Conservation (phyloP, 2,888 invertebrate species). For the Hermodice carunculata region DNA sequence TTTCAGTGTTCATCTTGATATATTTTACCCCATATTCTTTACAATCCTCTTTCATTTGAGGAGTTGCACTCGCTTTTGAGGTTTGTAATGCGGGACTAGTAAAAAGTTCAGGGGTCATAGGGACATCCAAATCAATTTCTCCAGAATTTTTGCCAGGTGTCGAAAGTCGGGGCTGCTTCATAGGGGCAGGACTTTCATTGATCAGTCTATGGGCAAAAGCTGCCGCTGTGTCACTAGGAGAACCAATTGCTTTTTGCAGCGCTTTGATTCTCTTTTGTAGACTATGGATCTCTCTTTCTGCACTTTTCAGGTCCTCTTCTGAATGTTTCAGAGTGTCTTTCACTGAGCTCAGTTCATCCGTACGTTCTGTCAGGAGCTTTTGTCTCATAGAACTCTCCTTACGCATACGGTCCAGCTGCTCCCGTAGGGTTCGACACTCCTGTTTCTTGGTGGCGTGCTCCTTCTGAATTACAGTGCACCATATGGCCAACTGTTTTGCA, state of each 20-base stretch:
- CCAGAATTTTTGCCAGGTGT: background rate
- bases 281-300: slow-evolving; percentile 40
- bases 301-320: slow-evolving; percentile 51
- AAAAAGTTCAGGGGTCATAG: slow-evolving; percentile 22
- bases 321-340: slow-evolving; percentile 48
- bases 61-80: slow-evolving; percentile 3
- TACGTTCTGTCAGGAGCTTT: slow-evolving; percentile 40
- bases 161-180: slow-evolving; percentile 19
- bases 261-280: slow-evolving; percentile 27
- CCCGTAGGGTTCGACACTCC: slow-evolving; percentile 51
- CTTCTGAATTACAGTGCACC: slow-evolving; percentile 56
- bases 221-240: slow-evolving; percentile 29
- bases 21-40: slow-evolving; percentile 6
- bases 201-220: slow-evolving; percentile 36
- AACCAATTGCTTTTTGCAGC: slow-evolving; percentile 32
- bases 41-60: slow-evolving; percentile 1
- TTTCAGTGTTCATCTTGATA: slow-evolving; percentile 16
- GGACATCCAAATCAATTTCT: slow-evolving; percentile 7
- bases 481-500: slow-evolving; percentile 49
- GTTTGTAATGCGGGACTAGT: background rate
- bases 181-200: slow-evolving; percentile 39
- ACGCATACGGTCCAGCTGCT: slow-evolving; percentile 48
- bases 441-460: slow-evolving; percentile 55
- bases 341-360: slow-evolving; percentile 32
- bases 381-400: slow-evolving; percentile 42